These are phyloP conservation scores for Drosophila greeni DNA, from an alignment of 2,888 invertebrate genomes.

Conservation along the genomic window DNA sequence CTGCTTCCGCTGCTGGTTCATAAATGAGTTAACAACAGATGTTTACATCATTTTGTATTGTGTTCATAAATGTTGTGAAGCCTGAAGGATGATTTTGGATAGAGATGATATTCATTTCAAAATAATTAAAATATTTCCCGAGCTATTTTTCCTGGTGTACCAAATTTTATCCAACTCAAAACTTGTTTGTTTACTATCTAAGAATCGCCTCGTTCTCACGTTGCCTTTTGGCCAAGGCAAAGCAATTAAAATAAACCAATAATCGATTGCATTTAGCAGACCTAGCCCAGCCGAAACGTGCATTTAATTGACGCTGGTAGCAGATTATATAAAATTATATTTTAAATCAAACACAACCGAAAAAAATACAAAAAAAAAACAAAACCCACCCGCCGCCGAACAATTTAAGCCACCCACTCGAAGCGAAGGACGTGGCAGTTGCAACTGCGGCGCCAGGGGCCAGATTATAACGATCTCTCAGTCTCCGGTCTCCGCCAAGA, in stretches of 20 bases:
- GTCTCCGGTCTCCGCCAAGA: conserved; percentile 22
- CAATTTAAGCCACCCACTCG: conserved; percentile 63
- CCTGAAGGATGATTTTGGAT: conserved; percentile 6
- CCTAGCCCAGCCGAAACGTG: conserved; percentile 60
- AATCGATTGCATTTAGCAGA: conserved; percentile 67
- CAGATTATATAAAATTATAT: conserved; percentile 73
- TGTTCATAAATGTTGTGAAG: conserved; percentile 40
- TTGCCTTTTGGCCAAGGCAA: conserved; percentile 60
- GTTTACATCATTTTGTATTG: conserved; percentile 60
- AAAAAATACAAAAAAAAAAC: conserved; percentile 37
- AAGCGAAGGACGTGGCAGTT: conserved; percentile 66
- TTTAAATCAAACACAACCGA: conserved; percentile 69
- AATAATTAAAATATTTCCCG: not conserved
- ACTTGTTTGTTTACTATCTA: conserved; percentile 32
- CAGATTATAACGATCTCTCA: conserved; percentile 70
- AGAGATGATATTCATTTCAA: not conserved
- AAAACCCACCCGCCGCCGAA: conserved; percentile 51
- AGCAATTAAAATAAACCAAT: conserved; percentile 70
- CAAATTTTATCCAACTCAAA: conserved; percentile 3
- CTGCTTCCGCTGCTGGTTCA: conserved; percentile 27
- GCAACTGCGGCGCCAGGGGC: conserved; percentile 69
- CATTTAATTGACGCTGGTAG: conserved; percentile 68
- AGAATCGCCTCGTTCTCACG: conserved; percentile 56
- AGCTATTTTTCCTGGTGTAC: not conserved
- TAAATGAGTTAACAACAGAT: conserved; percentile 61